phyloP scores from a whole-genome alignment of 2,888 invertebrate species.

The Eristalis arbustorum region DNA sequence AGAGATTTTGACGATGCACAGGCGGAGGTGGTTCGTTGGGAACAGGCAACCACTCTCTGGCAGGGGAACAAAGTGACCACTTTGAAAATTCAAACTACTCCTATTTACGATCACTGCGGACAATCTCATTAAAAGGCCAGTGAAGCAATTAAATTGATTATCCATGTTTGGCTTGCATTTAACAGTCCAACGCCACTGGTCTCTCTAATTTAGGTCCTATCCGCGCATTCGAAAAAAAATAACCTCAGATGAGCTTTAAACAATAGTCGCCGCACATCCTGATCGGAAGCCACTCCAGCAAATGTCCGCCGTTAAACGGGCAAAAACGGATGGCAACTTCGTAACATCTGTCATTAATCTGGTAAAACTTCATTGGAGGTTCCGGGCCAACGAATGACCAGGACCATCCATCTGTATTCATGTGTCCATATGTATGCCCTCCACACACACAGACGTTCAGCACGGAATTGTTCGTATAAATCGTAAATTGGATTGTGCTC shows the following conservation, averaged over 20 bases:
- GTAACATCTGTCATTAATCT: constrained; percentile 53
- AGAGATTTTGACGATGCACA: no score
- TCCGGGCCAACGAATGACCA: constrained; percentile 4
- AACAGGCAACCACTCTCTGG: no score
- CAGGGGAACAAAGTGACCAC: no score
- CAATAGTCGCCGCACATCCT: no score
- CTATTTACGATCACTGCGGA: no score
- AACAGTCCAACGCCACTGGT: not conserved
- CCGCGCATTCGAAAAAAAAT: no score
- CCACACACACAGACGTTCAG: not conserved
- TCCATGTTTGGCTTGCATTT: not conserved
- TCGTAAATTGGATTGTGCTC: constrained; percentile 32
- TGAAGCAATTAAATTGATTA: not conserved
- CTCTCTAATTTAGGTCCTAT: not conserved
- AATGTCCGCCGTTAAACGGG: not conserved
- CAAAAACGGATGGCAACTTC: constrained; percentile 24
- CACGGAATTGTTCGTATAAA: not conserved
- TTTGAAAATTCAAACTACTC: no score
- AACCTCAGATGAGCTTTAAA: no score
- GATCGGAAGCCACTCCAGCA: not conserved
- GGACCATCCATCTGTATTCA: not conserved
- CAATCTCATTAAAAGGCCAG: not conserved
- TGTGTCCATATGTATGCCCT: not conserved
- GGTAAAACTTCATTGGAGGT: constrained; percentile 3
- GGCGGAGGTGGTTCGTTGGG: no score